Conservation (phyloP, 2,797 vertebrate species). For the Strix occidentalis region DNA sequence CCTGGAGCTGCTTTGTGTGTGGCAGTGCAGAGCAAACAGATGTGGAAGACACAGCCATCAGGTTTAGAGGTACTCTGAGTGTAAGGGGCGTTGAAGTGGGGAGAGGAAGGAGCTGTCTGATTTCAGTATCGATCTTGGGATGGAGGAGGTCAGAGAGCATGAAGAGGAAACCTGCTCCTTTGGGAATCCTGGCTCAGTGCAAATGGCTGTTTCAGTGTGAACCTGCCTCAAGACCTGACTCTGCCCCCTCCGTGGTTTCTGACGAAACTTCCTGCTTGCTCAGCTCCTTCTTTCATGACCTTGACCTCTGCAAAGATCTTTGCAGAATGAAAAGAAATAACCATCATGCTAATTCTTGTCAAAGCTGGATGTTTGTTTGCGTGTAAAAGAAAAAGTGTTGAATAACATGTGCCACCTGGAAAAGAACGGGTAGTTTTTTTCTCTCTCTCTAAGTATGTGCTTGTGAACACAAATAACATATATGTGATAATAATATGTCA, state of each 20-base stretch:
- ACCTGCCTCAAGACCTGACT: neutral
- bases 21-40: neutral
- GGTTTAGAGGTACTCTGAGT: neutral
- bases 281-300: neutral
- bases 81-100: neutral
- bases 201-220: neutral
- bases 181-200: neutral
- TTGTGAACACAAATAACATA: neutral
- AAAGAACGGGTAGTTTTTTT: neutral
- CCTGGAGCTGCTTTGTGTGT: neutral
- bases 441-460: neutral
- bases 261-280: neutral
- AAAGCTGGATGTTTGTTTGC: neutral
- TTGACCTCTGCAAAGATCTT: neutral
- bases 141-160: neutral
- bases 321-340: neutral
- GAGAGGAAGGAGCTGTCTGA: neutral
- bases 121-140: neutral
- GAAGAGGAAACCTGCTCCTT: neutral
- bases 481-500: neutral
- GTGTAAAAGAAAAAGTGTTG: neutral
- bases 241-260: neutral
- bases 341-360: neutral
- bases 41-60: neutral
- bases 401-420: conserved; percentile 16